Base-by-base conservation (phyloP, 2,797 vertebrate species). In the Microtus californicus region DNA sequence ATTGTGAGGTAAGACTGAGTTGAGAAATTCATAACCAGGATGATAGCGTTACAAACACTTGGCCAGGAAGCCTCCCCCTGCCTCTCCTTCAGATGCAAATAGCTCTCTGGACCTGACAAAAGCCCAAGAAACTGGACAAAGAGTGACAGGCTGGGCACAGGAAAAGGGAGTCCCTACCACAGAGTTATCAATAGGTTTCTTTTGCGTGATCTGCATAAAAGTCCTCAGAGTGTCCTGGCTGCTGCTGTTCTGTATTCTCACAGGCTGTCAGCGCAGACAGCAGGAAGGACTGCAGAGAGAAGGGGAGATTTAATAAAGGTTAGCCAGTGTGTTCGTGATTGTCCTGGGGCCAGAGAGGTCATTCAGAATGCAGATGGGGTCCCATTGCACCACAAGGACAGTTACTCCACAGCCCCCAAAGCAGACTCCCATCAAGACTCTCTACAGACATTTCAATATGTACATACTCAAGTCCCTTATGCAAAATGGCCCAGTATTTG, bases 51-150 rank as follows among this genome's bases (percentile, higher is more conserved):
- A 13, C 43, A 79, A 81, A 63, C 4, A 27, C 7, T 1, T 13
- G 82, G 40, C 73, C 23, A 11, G 48, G 59, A 74, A 96, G 80
- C 45, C 27, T 69, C n/a, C 51, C 86, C 12, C 45, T 80, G 23
- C 15, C 37, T 1, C 10, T 54, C 63, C 9, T 37, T 91, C 27
- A 43, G 76, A 51, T 40, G 67, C n/a, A 89, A 69, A 79, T 56
- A 74, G 48, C 79, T 94, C 40, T 88, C 85, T 13, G 51, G 56
- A 92, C 17, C 29, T 1, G 7, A 74, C 83, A 88, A 69, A 94
- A 93, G 80, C 93, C 61, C 87, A 93, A 95, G 67, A 95, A 89
- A 95, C 67, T 59, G 13, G 6, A 91, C 92, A 94, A 74, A 93
- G 67, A 69, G 45, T 67, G 29, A 19, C 69, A 80, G 59, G 23